These are phyloP conservation scores for Phalanger gymnotis DNA, from an alignment of 2,797 vertebrate genomes.

Conservation along the genomic window DNA sequence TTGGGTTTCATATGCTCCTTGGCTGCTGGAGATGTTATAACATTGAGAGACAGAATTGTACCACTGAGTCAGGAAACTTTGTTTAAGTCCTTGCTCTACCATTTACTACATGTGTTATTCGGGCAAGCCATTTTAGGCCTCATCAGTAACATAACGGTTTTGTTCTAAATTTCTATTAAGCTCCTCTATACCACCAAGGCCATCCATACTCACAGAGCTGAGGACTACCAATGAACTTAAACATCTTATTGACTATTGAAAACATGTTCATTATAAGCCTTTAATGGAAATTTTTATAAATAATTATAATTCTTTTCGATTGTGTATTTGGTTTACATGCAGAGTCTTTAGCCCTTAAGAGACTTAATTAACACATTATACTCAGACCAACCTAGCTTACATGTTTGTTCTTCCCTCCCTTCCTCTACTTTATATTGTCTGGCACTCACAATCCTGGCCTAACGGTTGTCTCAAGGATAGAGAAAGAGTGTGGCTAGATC, in stretches of 20 bases:
- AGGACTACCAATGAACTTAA: neutral
- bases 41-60: neutral
- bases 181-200: neutral
- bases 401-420: fast-evolving
- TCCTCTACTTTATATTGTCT: fast-evolving
- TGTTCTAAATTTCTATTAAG: neutral
- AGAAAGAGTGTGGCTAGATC: neutral
- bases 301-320: neutral
- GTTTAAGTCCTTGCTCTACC: neutral
- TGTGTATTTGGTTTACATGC: neutral
- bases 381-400: too few species aligned
- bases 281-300: neutral
- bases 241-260: neutral
- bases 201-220: neutral
- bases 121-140: neutral
- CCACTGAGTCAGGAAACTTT: neutral
- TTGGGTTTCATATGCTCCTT: neutral
- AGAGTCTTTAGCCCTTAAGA: neutral
- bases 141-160: neutral
- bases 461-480: neutral
- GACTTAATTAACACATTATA: neutral
- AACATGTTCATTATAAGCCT: neutral
- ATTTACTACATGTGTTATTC: neutral
- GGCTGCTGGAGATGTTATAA: neutral
- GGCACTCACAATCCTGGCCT: neutral